Evolutionary conservation across 2,797 vertebrate genomes (phyloP).

Genomic region (Notolabrus celidotus): DNA sequence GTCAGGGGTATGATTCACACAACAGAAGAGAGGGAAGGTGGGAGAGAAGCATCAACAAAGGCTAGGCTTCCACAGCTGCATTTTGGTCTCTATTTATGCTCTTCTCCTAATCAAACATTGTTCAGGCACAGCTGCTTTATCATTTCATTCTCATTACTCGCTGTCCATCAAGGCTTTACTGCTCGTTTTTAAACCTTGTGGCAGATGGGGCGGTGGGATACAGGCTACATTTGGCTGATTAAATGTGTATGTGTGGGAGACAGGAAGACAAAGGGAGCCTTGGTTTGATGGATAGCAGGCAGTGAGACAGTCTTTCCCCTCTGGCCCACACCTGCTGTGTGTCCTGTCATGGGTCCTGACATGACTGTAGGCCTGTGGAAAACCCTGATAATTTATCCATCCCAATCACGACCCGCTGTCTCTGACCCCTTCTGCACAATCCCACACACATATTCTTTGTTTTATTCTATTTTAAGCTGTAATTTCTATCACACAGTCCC

Average conservation of each 20-base stretch:
- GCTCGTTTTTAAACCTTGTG: slow-evolving; percentile 55
- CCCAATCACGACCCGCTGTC: slow-evolving; percentile 27
- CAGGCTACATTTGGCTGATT: slow-evolving; percentile 62
- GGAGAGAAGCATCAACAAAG: slow-evolving; percentile 33
- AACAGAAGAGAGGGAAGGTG: slow-evolving; percentile 33
- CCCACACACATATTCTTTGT: neutral
- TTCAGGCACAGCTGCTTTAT: slow-evolving; percentile 66
- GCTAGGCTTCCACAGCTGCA: slow-evolving; percentile 41
- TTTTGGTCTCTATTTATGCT: slow-evolving; percentile 31
- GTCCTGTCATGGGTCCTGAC: slow-evolving; percentile 56
- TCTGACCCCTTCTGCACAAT: slow-evolving; percentile 13
- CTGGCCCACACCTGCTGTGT: slow-evolving; percentile 54
- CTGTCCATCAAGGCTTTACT: slow-evolving; percentile 68
- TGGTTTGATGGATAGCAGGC: slow-evolving; percentile 65
- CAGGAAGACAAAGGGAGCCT: slow-evolving; percentile 40
- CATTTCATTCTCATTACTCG: slow-evolving; percentile 62
- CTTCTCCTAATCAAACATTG: slow-evolving; percentile 60
- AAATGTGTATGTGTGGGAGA: slow-evolving; percentile 52
- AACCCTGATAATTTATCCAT: slow-evolving; percentile 30
- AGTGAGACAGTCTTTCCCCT: slow-evolving; percentile 43
- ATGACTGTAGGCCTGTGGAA: slow-evolving; percentile 23
- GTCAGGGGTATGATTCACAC: slow-evolving; percentile 43
- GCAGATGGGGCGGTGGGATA: slow-evolving; percentile 61
- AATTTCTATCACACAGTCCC: slow-evolving; percentile 9
- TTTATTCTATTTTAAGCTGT: neutral